Evolutionary conservation across 2,888 invertebrate species (phyloP).

Genomic region (Drosophila monieri): DNA sequence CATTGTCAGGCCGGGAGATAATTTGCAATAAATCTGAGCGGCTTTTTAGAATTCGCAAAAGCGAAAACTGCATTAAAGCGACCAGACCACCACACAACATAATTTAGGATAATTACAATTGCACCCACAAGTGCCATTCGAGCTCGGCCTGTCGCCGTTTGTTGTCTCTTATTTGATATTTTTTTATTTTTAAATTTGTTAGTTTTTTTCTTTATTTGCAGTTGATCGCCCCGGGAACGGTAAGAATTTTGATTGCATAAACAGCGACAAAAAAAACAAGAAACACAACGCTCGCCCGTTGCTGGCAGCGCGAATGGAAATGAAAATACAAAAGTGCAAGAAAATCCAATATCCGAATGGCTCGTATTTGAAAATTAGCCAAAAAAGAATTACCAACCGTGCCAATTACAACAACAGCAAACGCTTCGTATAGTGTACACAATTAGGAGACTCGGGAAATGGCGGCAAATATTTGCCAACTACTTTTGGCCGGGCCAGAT

Average conservation of each 20-base stretch:
- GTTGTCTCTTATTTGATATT: neutral
- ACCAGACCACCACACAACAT: slow-evolving; percentile 57
- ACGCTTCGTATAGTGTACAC: slow-evolving; percentile 45
- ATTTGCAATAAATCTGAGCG: slow-evolving; percentile 74
- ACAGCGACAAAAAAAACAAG: slow-evolving; percentile 42
- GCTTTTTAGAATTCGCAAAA: slow-evolving; percentile 59
- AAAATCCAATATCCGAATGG: slow-evolving; percentile 53
- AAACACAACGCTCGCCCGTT: slow-evolving; percentile 11
- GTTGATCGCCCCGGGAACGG: slow-evolving; percentile 42
- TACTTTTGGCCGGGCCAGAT: slow-evolving; percentile 58
- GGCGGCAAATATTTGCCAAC: slow-evolving; percentile 73
- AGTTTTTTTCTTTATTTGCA: slow-evolving; percentile 22
- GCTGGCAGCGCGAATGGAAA: slow-evolving; percentile 62
- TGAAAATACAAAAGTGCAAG: slow-evolving; percentile 39
- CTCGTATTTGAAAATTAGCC: slow-evolving; percentile 65
- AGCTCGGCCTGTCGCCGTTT: slow-evolving; percentile 26
- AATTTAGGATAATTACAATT: slow-evolving; percentile 80
- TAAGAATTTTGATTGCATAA: slow-evolving; percentile 79
- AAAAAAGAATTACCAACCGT: slow-evolving; percentile 58
- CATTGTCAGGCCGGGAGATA: slow-evolving; percentile 71
- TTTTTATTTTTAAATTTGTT: slow-evolving; percentile 6
- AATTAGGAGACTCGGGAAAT: slow-evolving; percentile 67
- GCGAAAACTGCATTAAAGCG: slow-evolving; percentile 45
- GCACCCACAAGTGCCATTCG: slow-evolving; percentile 79
- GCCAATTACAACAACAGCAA: slow-evolving; percentile 40